Base-by-base conservation (phyloP, 2,113 vertebrate genomes). In the Nesogale talazaci region DNA sequence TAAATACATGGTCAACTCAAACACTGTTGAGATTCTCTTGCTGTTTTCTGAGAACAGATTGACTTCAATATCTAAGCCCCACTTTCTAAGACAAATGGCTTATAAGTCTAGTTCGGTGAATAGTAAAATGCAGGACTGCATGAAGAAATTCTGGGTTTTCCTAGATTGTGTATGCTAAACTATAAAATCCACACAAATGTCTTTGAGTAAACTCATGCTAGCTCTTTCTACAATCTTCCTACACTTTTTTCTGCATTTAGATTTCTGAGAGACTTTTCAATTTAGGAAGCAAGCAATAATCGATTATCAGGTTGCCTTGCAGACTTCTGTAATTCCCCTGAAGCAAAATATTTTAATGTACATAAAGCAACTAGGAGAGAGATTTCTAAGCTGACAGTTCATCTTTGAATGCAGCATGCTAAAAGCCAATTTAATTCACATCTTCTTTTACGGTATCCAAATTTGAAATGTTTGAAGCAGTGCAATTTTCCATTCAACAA, bases 401-500 rank as follows among this genome's bases (percentile, higher is more conserved):
- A 77, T 95, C 72, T 95, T 96, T 91, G 86, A 93, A 94, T 75
- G 4, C 19, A 52, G 19, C 86, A 0, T 79, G n/a, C 40, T 96
- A 59, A 94, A 97, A 97, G 80, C 46, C 85, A 90, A 22, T 96
- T 96, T 76, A 42, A 34, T 93, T 96, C 94, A 86, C 91, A 25
- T 96, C 57, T 95, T 94, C 69, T 77, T 38, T 87, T 56, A 77
- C 89, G 81, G 8, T 83, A 59, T 25, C 34, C 88, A 92, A 95
- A 94, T 91, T 0, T 94, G 82, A 94, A 70, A 70, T 56, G 20
- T 14, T 94, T 90, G 10, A 93, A 94, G 56, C 57, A 79, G 57
- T 91, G 29, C 94, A 95, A 61, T 96, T 97, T 94, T 97, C 91
- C 2, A 70, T 94, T 97, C 70, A 93, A 36, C 70, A 96, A 96